Base-by-base conservation (phyloP, 2,113 vertebrate genomes). In the Empidonax alnorum region DNA sequence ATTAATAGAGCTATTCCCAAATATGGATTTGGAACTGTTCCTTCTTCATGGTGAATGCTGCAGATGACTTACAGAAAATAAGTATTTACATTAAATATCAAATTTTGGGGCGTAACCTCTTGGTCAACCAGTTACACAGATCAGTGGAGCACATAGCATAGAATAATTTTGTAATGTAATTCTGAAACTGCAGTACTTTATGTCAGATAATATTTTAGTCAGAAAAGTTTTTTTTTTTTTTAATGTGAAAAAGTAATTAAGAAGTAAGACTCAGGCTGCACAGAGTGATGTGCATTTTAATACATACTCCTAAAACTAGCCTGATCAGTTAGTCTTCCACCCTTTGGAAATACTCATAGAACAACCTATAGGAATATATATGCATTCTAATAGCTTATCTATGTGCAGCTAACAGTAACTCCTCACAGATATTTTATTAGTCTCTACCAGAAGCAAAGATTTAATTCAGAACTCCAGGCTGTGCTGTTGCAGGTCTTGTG, bases 1-100 rank as follows among this genome's bases (percentile, higher is more conserved):
- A 90, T 96, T 96, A 96, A 90, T 82, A 96, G 94, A 88, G 73
- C 82, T 65, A 11, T 93, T 92, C 53, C 95, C 93, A 88, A 94
- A 84, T 68, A 93, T 18, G 76, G 88, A 33, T 77, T 94, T 96
- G 76, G 82, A 94, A 84, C 31, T 86, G 30, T 41, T 17, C 68
- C 67, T 63, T 37, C 58, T 74, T 87, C 35, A 41, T 67, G 46
- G 46, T 8, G 4, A 85, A 30, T 91, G 30, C 56, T 90, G 61
- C 44, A 72, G 30, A 75, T 52, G 35, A 78, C 24, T 33, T 69
- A 31, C 2, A 65, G 63, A 77, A 96, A 93, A 69, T 23, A 83
- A 69, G 42, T 27, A 63, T 88, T 84, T 71, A 47, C 16, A 25
- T 78, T 39, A 87, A 81, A 63, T 59, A 66, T 6, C 19, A 75